Evolutionary conservation across 35 echinoderm and acorn worm genomes (phyloP).

Genomic region (Heliocidaris tuberculata): DNA sequence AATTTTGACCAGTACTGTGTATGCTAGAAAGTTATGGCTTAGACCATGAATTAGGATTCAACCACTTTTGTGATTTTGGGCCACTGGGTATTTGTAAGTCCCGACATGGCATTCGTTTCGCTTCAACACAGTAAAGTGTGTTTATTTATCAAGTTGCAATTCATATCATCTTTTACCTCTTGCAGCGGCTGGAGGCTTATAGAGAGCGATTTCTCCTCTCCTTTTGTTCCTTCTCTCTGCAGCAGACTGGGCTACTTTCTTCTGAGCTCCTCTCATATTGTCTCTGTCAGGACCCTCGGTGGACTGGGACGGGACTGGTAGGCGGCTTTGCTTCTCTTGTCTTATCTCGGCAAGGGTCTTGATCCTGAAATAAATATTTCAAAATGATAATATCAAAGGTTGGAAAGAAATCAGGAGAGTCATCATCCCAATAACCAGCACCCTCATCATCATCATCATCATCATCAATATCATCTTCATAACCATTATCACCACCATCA

Average conservation of each 20-base stretch:
- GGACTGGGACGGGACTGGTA: not conserved
- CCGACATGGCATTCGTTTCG: too few relatives aligned
- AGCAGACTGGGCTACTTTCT: conserved; percentile 12
- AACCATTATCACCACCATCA: not conserved
- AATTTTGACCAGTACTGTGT: too few relatives aligned
- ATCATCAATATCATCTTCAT: not conserved
- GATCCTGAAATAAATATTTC: not conserved
- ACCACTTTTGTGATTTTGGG: too few relatives aligned
- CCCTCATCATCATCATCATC: not conserved
- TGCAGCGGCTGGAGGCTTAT: conserved; percentile 41
- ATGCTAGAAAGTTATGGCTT: too few relatives aligned
- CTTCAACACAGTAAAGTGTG: too few relatives aligned
- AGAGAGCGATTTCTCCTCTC: conserved; percentile 19
- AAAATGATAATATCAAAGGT: not conserved
- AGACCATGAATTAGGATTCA: too few relatives aligned
- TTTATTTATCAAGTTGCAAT: not conserved
- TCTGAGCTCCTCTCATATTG: not conserved
- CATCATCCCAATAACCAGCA: not conserved
- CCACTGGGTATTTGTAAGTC: too few relatives aligned
- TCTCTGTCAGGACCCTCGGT: not conserved
- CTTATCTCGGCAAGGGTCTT: conserved; percentile 35
- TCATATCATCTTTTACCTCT: not conserved
- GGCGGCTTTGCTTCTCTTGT: not conserved
- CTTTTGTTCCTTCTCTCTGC: not conserved
- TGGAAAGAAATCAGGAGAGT: not conserved